Conservation (phyloP, 2,888 invertebrate genomes). For the Polymixis flavicincta region DNA sequence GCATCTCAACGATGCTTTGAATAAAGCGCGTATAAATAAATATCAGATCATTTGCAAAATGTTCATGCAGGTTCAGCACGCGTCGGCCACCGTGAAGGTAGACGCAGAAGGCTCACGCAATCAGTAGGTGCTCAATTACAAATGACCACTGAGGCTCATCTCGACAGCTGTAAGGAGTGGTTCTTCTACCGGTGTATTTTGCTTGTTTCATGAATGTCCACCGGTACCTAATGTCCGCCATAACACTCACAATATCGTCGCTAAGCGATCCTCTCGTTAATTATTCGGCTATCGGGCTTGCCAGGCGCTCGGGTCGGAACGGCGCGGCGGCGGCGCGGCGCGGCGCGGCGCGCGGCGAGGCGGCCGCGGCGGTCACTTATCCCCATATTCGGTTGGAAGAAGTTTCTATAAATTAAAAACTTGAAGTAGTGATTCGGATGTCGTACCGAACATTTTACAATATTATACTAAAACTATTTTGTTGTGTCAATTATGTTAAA, state of each 20-base stretch:
- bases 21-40: slow-evolving; percentile 38
- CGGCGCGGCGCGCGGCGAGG: too few relatives aligned
- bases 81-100: neutral
- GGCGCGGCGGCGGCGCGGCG: neutral
- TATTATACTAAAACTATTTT: neutral
- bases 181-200: neutral
- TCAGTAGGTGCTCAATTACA: neutral
- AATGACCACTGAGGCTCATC: too few relatives aligned
- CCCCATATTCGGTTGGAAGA: neutral
- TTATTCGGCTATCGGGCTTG: neutral
- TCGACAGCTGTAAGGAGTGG: neutral
- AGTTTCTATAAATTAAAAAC: neutral
- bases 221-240: neutral
- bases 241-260: neutral
- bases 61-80: slow-evolving; percentile 10
- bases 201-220: neutral
- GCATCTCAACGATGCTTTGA: slow-evolving; percentile 16
- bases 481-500: neutral
- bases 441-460: neutral
- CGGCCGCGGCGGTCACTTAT: too few relatives aligned
- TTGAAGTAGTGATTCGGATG: neutral
- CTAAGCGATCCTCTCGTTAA: neutral
- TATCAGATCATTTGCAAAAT: slow-evolving; percentile 34
- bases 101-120: neutral
- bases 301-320: neutral